phyloP scores from a whole-genome alignment of 2,888 invertebrate species.

The Drosophila histrio region DNA sequence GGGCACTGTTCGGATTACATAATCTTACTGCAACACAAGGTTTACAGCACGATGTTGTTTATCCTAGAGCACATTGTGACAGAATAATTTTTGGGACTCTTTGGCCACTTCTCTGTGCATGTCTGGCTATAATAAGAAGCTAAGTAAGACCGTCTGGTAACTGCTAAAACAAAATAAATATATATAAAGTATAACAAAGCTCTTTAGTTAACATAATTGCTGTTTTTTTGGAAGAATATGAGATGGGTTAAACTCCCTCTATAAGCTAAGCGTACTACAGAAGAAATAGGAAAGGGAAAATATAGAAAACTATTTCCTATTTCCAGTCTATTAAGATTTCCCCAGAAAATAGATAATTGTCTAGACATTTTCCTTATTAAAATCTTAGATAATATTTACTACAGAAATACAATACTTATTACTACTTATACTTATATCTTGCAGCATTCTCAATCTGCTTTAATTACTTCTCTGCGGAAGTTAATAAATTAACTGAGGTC shows the following conservation, averaged over 20 bases:
- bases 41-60: not conserved
- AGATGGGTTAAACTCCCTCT: not conserved
- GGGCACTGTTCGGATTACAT: not conserved
- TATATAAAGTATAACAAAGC: not conserved
- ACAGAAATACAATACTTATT: no score
- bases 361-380: no score
- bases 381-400: not conserved
- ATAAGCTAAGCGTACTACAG: no score
- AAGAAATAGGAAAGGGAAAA: not conserved
- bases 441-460: not conserved
- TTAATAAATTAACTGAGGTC: constrained; percentile 14
- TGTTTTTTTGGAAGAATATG: no score
- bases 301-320: no score
- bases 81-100: not conserved
- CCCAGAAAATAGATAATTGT: not conserved
- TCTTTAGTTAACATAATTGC: not conserved
- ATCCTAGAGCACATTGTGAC: not conserved
- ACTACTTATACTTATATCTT: not conserved
- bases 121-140: not conserved
- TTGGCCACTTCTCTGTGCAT: not conserved
- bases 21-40: not conserved
- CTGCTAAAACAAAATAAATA: not conserved
- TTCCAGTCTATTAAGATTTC: no score
- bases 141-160: not conserved
- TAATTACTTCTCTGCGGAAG: not conserved